Base-by-base conservation (phyloP, 2,113 vertebrate species). In the Halcyon senegalensis region DNA sequence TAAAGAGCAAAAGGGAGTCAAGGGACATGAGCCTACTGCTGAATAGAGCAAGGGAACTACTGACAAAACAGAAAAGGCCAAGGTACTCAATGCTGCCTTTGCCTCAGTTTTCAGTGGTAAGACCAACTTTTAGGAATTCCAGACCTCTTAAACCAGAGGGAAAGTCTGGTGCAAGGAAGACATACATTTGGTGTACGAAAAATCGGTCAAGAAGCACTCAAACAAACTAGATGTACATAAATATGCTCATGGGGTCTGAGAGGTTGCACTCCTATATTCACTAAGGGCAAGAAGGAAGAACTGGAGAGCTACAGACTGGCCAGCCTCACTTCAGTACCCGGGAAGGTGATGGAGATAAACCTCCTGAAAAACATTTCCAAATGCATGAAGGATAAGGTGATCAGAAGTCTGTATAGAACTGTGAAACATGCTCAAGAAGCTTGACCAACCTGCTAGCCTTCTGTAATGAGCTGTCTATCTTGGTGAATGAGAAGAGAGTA, bases 351-450 rank as follows among this genome's bases (percentile, higher is more conserved):
- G 28, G 33, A 46, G 9, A 53, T 30, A 60, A 77, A 39, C 10
- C 11, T 50, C n/a, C 55, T 59, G 25, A 76, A 37, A 28, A 53
- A 11, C 33, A 53, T 64, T 91, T 87, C 31, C 28, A 91, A 87
- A 63, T 23, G 51, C 16, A 24, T 5, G 25, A 69, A 88, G 56
- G 15, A 48, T 62, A 70, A 59, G 20, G n/a, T 16, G 43, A 69
- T 24, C 0, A 0, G 13, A 14, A 58, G 13, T 60, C 43, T 53
- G 48, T n/a, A 37, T 9, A 30, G n/a, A 69, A 75, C 41, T 53
- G 27, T 41, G 35, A 73, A 41, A 13, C 11, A 11, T 41, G 41
- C 41, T 41, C 11, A 41, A 41, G 41, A 41, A 41, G 41, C 7
- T 69, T 63, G 21, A 30, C 7, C 43, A 53, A 70, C 33, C 28